Evolutionary conservation across 2,888 invertebrate species (phyloP).

Genomic region (Pseudococcus jackbeardsleyi): DNA sequence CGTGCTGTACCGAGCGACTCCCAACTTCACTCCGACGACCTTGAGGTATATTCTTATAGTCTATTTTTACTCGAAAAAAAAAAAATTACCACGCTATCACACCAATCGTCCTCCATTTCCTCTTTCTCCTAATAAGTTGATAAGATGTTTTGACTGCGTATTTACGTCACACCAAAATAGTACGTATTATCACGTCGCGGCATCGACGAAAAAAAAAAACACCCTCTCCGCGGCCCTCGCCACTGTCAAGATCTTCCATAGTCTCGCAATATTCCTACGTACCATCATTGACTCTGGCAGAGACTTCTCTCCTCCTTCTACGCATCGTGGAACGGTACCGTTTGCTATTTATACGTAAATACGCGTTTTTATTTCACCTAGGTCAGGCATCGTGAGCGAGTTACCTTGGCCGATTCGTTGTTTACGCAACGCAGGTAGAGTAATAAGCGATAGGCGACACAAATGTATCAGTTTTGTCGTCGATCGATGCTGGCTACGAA

Average conservation of each 20-base stretch:
- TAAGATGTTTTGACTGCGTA: neutral
- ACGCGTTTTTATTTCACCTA: conserved; percentile 19
- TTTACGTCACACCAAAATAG: neutral
- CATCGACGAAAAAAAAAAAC: neutral
- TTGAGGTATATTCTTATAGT: neutral
- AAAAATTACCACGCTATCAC: neutral
- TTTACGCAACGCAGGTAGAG: neutral
- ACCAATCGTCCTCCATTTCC: neutral
- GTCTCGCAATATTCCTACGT: neutral
- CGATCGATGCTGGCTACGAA: neutral
- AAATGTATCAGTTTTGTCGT: neutral
- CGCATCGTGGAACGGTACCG: neutral
- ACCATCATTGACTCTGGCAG: neutral
- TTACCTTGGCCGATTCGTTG: conserved; percentile 13
- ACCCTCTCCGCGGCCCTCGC: neutral
- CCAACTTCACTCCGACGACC: neutral
- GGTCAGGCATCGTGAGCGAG: neutral
- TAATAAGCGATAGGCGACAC: neutral
- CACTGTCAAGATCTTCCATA: neutral
- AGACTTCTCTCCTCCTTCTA: neutral
- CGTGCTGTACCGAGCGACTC: neutral
- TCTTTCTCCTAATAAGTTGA: neutral
- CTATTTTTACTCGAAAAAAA: neutral
- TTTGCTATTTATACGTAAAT: conserved; percentile 28
- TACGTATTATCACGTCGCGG: too few species aligned